Percentiles rank a stretch among this genome's conserved stretches.
Evolutionary conservation across 2,797 vertebrate genomes (phyloP).

Genomic region (Rhodeus uyekii): DNA sequence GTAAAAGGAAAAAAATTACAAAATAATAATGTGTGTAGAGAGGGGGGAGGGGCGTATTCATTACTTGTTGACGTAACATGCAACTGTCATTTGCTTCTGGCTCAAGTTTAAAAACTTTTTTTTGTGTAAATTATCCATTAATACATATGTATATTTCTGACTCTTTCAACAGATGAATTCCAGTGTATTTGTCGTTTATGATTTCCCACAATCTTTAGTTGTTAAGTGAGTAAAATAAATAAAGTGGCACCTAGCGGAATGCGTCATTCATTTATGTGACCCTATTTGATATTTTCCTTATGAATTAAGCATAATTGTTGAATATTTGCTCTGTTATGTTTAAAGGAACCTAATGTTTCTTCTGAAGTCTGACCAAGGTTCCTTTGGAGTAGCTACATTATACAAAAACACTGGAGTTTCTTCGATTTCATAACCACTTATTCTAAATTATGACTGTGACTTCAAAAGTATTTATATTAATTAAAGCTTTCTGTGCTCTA

Average conservation of each 20-base stretch:
- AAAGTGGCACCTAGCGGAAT: neutral
- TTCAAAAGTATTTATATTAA: neutral
- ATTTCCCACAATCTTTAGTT: neutral
- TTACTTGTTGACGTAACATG: neutral
- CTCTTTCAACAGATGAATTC: neutral
- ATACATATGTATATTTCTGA: neutral
- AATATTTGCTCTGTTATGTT: neutral
- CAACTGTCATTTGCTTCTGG: neutral
- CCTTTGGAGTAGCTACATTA: neutral
- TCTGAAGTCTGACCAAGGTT: neutral
- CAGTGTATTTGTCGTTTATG: neutral
- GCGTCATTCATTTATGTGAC: neutral
- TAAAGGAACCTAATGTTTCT: neutral
- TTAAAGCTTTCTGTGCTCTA: slow-evolving; percentile 7
- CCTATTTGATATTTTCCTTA: neutral
- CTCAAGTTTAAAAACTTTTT: too few species aligned
- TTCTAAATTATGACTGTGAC: neutral
- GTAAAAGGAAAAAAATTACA: too few species aligned
- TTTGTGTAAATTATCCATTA: too few species aligned
- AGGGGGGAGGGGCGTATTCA: too few species aligned
- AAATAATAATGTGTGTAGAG: too few species aligned
- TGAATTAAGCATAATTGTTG: neutral
- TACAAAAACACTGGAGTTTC: neutral
- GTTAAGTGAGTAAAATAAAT: neutral
- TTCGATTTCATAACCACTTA: neutral